phyloP scores from a whole-genome alignment of 2,113 vertebrate species.

The Zosterops lateralis region DNA sequence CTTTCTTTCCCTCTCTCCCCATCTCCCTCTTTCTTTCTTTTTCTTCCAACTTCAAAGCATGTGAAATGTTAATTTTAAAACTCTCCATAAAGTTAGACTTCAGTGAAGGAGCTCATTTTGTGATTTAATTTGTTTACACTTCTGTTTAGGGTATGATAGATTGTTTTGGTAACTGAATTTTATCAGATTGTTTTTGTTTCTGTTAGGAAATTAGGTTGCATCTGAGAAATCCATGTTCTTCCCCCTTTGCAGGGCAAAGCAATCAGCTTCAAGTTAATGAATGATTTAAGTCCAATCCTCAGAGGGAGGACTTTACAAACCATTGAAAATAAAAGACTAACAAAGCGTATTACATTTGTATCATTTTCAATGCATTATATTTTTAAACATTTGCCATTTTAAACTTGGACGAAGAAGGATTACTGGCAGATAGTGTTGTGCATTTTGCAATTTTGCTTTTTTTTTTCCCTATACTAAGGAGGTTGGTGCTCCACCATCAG shows the following conservation, averaged over 20 bases:
- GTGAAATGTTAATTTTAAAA: conserved; percentile 22
- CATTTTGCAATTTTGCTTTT: background rate
- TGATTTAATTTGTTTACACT: background rate
- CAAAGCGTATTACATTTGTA: conserved; percentile 11
- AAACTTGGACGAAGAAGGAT: background rate
- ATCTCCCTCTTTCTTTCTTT: background rate
- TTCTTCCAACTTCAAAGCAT: background rate
- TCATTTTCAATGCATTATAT: background rate
- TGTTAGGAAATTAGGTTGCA: conserved; percentile 18
- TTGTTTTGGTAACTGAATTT: conserved; percentile 34
- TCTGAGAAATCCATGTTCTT: conserved; percentile 10
- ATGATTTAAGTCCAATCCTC: conserved; percentile 7
- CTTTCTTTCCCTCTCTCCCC: background rate
- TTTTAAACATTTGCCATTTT: background rate
- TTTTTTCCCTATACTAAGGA: background rate
- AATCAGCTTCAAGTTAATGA: conserved; percentile 27
- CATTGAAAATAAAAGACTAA: background rate
- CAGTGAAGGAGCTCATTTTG: background rate
- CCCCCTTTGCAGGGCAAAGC: conserved; percentile 1
- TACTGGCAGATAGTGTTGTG: background rate
- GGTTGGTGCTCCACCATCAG: fast-evolving
- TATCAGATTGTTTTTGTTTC: conserved; percentile 22
- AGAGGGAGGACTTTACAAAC: conserved; percentile 21
- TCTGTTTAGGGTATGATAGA: background rate
- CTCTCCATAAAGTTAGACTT: conserved; percentile 2